These are phyloP conservation scores for Dasysyrphus tricinctus DNA, from an alignment of 2,888 invertebrate species.

Conservation along the genomic window DNA sequence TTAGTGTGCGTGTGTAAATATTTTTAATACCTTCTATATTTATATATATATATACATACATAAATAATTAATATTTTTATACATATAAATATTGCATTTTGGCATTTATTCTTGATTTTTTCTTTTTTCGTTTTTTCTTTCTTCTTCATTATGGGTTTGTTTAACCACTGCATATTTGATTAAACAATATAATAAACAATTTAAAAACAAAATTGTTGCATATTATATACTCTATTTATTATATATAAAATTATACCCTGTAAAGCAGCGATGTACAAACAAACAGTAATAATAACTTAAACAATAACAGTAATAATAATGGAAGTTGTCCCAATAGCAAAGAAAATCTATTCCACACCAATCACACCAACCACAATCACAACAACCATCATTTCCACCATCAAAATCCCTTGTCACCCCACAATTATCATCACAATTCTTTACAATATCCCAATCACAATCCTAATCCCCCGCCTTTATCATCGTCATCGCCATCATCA, in stretches of 20 bases:
- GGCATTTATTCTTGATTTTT: slow-evolving; percentile 83
- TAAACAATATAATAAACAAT: slow-evolving; percentile 79
- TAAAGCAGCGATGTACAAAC: slow-evolving; percentile 83
- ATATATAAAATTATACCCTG: slow-evolving; percentile 77
- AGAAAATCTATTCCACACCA: slow-evolving; percentile 79
- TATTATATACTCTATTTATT: slow-evolving; percentile 64
- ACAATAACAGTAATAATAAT: slow-evolving; percentile 78
- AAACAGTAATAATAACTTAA: slow-evolving; percentile 80
- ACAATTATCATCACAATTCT: slow-evolving; percentile 51
- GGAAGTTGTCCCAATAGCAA: slow-evolving; percentile 83
- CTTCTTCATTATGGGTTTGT: slow-evolving; percentile 81
- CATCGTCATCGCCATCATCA: slow-evolving; percentile 45
- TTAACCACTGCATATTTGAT: slow-evolving; percentile 80
- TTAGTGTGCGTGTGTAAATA: slow-evolving; percentile 76
- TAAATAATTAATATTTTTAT: slow-evolving; percentile 76
- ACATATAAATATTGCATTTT: slow-evolving; percentile 83
- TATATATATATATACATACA: slow-evolving; percentile 50
- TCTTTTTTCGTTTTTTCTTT: slow-evolving; percentile 83
- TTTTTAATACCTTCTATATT: slow-evolving; percentile 69
- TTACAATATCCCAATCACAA: slow-evolving; percentile 72
- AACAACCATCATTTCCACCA: slow-evolving; percentile 61
- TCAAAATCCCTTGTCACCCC: slow-evolving; percentile 63
- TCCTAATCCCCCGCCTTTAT: slow-evolving; percentile 71
- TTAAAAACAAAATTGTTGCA: slow-evolving; percentile 55
- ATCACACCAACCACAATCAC: slow-evolving; percentile 71